Conservation (phyloP, 2,797 vertebrate genomes). For the Nyctalus aviator region DNA sequence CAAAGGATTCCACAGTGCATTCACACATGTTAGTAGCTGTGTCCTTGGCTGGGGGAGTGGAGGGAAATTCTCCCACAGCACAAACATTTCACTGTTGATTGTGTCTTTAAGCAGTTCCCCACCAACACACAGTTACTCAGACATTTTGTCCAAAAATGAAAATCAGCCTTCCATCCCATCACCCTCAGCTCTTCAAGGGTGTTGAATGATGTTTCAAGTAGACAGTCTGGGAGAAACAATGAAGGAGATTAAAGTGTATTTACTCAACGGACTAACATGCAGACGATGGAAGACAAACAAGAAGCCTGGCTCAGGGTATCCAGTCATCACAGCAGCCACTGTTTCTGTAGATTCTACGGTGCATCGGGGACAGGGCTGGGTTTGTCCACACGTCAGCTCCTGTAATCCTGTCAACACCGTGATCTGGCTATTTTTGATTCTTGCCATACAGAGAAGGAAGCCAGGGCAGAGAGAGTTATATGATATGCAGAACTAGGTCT, state of each 20-base stretch:
- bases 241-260: slow-evolving; percentile 66
- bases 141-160: slow-evolving; percentile 3
- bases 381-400: rapidly evolving
- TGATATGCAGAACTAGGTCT: no score
- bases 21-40: not conserved
- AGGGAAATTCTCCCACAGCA: not conserved
- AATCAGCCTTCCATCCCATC: slow-evolving; percentile 6
- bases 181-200: not conserved
- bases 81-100: not conserved
- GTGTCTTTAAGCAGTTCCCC: not conserved
- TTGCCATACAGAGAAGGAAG: not conserved
- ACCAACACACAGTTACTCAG: not conserved
- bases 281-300: not conserved
- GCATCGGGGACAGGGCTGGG: rapidly evolving
- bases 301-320: not conserved
- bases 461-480: not conserved
- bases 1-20: not conserved
- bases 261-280: not conserved
- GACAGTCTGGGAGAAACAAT: slow-evolving; percentile 63
- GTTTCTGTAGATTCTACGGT: rapidly evolving
- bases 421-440: not conserved
- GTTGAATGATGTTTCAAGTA: slow-evolving; percentile 69
- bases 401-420: rapidly evolving
- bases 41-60: not conserved
- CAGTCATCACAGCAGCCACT: rapidly evolving